Evolutionary conservation across 2,888 invertebrate species (phyloP).

Genomic region (Octonoba sinensis): DNA sequence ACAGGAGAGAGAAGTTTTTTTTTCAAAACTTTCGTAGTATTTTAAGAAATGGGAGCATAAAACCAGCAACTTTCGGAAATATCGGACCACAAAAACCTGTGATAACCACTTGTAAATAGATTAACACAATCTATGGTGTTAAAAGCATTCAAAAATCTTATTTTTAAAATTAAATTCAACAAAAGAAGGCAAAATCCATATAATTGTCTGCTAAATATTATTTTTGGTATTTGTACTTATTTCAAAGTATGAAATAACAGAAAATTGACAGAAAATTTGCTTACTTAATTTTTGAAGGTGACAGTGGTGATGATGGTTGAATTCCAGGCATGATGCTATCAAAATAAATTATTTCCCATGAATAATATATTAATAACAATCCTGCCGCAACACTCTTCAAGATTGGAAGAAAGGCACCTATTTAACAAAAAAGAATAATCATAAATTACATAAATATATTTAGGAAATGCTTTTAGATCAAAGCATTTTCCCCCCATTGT

Average conservation of each 20-base stretch:
- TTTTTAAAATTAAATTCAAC: no score
- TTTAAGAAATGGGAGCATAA: no score
- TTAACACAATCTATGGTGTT: no score
- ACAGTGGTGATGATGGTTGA: conserved; percentile 46
- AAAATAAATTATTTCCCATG: conserved; percentile 55
- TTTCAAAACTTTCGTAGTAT: no score
- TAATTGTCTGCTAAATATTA: no score
- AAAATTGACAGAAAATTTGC: background rate
- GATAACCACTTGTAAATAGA: no score
- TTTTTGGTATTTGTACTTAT: background rate
- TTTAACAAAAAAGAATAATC: background rate
- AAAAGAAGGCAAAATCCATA: no score
- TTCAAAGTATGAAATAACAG: background rate
- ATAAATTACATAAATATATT: background rate
- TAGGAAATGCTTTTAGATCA: background rate
- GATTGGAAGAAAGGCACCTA: conserved; percentile 29
- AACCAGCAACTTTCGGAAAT: no score
- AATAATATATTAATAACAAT: conserved; percentile 33
- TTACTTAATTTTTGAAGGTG: conserved; percentile 43
- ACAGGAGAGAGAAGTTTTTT: no score
- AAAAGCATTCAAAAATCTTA: no score
- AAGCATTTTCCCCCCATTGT: background rate
- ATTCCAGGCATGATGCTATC: conserved; percentile 50
- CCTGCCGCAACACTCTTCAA: conserved; percentile 35
- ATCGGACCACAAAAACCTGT: no score